Evolutionary conservation across 2,888 invertebrate genomes (phyloP).

Genomic region (Horisme vitalbata): DNA sequence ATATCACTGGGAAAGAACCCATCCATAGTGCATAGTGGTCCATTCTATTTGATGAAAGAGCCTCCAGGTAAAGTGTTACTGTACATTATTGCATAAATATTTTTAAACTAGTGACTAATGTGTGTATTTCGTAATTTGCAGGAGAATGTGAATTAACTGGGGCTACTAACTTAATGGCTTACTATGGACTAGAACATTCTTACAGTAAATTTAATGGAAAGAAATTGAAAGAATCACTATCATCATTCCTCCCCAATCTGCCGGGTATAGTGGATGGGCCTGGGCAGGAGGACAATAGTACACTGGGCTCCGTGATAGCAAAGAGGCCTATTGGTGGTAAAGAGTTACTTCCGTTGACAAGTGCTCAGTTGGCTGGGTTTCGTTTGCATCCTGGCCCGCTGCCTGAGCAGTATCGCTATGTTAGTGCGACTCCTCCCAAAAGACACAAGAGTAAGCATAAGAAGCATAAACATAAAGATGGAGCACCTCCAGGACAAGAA

Average conservation of each 20-base stretch:
- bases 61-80: conserved; percentile 89
- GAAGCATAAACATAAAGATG: conserved; percentile 96
- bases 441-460: conserved; percentile 98
- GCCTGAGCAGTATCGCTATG: conserved; percentile 97
- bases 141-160: conserved; percentile 97
- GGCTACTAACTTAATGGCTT: conserved; percentile 97
- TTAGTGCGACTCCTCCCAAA: conserved; percentile 95
- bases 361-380: conserved; percentile 95
- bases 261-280: conserved; percentile 98
- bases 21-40: conserved; percentile 97
- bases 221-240: conserved; percentile 96
- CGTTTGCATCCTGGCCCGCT: conserved; percentile 97
- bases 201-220: conserved; percentile 99
- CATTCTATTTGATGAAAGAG: conserved; percentile 99
- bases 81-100: conserved; percentile 3
- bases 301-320: conserved; percentile 95
- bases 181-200: conserved; percentile 97
- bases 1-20: conserved; percentile 98
- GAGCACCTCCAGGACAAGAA: conserved; percentile 89
- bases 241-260: conserved; percentile 96
- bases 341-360: conserved; percentile 92
- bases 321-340: conserved; percentile 95
- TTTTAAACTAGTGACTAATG: neutral
- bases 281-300: conserved; percentile 92
- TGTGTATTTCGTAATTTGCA: conserved; percentile 58